Percentiles rank a stretch among this genome's conserved stretches.
Evolutionary conservation across 2,888 invertebrate genomes (phyloP).

Genomic region (Cataglyphis altisquamis): DNA sequence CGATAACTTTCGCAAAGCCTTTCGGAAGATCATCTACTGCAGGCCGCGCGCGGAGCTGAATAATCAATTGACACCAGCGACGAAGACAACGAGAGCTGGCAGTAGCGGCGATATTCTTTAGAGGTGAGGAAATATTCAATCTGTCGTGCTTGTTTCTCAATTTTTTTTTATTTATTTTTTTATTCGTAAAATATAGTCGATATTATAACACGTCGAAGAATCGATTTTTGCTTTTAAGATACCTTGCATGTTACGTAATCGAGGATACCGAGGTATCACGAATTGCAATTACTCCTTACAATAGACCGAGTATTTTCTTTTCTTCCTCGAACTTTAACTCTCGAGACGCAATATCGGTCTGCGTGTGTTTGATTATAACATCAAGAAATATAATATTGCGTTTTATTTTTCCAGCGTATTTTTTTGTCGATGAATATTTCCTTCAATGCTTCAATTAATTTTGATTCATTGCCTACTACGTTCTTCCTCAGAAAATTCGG

Average conservation of each 20-base stretch:
- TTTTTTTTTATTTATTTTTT: not conserved
- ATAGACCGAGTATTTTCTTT: not conserved
- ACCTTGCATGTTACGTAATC: not conserved
- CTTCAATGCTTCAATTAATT: not conserved
- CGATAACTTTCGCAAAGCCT: slow-evolving; percentile 97
- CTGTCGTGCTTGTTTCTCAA: not conserved
- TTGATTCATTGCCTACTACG: not conserved
- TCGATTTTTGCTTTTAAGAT: not conserved
- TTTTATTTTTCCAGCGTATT: not conserved
- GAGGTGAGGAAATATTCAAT: slow-evolving; percentile 85
- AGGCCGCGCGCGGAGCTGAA: slow-evolving; percentile 87
- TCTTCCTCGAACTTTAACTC: not conserved
- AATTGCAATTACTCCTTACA: not conserved
- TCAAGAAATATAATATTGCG: not conserved
- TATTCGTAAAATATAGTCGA: not conserved
- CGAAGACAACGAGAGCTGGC: slow-evolving; percentile 90
- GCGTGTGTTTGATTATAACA: not conserved
- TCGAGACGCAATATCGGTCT: not conserved
- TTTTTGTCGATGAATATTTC: slow-evolving; percentile 6
- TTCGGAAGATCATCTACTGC: slow-evolving; percentile 91
- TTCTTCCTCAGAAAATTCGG: not conserved
- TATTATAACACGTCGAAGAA: not conserved
- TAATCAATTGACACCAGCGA: slow-evolving; percentile 87
- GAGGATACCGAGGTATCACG: not conserved
- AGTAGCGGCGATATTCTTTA: slow-evolving; percentile 90